phyloP scores from a whole-genome alignment of 2,797 vertebrate species.

The Pempheris klunzingeri region DNA sequence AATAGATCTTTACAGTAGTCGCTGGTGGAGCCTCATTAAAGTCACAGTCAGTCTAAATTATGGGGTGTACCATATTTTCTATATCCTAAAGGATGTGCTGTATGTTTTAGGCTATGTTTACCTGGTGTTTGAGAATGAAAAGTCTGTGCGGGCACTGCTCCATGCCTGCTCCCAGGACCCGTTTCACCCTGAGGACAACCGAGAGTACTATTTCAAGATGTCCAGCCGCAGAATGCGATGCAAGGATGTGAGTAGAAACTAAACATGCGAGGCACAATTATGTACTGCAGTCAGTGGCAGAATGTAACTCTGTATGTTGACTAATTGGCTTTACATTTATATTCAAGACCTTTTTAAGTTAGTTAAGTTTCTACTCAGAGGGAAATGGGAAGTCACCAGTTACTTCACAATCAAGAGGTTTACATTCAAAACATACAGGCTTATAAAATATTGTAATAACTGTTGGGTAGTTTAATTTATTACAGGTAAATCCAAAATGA shows the following conservation, averaged over 20 bases:
- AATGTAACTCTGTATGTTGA: no score
- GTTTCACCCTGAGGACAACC: slow-evolving; percentile 92
- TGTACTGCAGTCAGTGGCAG: background rate
- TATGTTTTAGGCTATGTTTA: slow-evolving; percentile 92
- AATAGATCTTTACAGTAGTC: background rate
- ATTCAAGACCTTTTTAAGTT: no score
- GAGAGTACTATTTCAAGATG: slow-evolving; percentile 99
- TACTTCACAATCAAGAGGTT: no score
- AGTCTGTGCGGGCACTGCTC: slow-evolving; percentile 94
- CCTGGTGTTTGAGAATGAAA: slow-evolving; percentile 97
- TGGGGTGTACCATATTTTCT: background rate
- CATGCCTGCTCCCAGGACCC: slow-evolving; percentile 97
- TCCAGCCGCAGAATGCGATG: slow-evolving; percentile 98
- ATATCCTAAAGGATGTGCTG: background rate
- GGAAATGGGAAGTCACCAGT: no score
- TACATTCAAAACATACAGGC: no score
- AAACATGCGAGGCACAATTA: no score
- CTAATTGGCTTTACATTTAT: no score
- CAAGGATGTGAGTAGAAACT: slow-evolving; percentile 91
- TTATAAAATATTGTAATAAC: no score
- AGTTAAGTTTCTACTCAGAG: no score
- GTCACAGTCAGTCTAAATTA: background rate
- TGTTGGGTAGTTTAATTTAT: no score
- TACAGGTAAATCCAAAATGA: no score
- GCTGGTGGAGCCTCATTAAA: background rate